Percentiles rank a stretch among this genome's conserved stretches.
Evolutionary conservation across 2,113 vertebrate genomes (phyloP).

Genomic region (Oncorhynchus mykiss): DNA sequence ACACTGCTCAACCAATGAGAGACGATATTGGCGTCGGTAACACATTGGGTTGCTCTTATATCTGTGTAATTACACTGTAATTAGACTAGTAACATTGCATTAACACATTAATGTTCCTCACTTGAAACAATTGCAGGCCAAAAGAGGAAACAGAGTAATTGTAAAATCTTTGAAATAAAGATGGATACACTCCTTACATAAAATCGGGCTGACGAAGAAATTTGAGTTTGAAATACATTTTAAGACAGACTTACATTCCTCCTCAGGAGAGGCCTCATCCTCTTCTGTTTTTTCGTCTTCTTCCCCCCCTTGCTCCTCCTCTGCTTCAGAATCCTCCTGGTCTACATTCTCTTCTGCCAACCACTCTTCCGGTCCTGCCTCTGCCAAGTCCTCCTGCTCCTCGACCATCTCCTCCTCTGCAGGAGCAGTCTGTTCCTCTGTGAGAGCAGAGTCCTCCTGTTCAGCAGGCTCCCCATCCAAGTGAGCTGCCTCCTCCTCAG

Average conservation of each 20-base stretch:
- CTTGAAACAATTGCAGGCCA: background rate
- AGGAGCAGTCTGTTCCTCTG: background rate
- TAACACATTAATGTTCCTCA: no score
- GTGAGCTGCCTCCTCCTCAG: constrained; percentile 5
- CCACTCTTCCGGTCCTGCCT: background rate
- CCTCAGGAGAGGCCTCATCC: constrained; percentile 25
- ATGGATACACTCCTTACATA: no score
- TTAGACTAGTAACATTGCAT: no score
- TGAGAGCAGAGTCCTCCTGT: constrained; percentile 8
- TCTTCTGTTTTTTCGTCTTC: background rate
- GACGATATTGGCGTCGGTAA: no score
- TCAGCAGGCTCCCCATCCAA: constrained; percentile 30
- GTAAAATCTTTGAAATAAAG: background rate
- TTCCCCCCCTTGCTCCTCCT: background rate
- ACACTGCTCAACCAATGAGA: no score
- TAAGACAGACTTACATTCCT: constrained; percentile 57
- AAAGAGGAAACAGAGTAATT: background rate
- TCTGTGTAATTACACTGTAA: no score
- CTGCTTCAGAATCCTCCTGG: constrained; percentile 5
- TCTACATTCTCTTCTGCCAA: background rate
- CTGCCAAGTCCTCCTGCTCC: constrained; percentile 3
- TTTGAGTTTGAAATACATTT: background rate
- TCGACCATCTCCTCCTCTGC: constrained; percentile 9
- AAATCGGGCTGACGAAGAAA: no score
- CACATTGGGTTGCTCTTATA: no score